Conservation (phyloP, 2,113 vertebrate species). For the Trachemys scripta region DNA sequence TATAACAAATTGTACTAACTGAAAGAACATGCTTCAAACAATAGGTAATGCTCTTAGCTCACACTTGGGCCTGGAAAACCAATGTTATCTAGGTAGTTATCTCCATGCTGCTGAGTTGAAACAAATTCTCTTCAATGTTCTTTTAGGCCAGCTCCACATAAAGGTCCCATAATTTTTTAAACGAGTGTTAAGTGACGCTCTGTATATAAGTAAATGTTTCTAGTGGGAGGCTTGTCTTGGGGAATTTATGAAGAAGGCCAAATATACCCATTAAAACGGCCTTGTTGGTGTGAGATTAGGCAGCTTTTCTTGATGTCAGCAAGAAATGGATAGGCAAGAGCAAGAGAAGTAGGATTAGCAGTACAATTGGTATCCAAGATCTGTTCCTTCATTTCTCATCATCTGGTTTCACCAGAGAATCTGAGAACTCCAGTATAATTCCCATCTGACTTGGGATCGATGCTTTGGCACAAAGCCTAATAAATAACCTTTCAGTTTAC, state of each 20-base stretch:
- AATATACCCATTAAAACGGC: not conserved
- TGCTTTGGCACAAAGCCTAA: not conserved
- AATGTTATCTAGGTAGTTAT: not conserved
- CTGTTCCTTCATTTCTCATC: not conserved
- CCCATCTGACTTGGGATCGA: not conserved
- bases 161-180: not conserved
- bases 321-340: not conserved
- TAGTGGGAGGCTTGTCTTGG: not conserved
- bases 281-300: not conserved
- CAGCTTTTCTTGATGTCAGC: not conserved
- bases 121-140: not conserved
- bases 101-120: not conserved
- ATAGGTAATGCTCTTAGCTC: not conserved
- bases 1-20: not conserved
- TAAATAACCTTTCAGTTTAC: not conserved
- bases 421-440: not conserved
- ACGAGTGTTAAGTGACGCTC: not conserved
- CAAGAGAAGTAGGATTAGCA: not conserved
- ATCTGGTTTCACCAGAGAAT: not conserved
- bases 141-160: accelerated
- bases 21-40: not conserved
- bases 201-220: not conserved
- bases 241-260: not conserved
- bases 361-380: not conserved
- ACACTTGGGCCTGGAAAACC: not conserved